Conservation (phyloP, 1,140 invertebrate species). For the Mizuhopecten yessoensis region DNA sequence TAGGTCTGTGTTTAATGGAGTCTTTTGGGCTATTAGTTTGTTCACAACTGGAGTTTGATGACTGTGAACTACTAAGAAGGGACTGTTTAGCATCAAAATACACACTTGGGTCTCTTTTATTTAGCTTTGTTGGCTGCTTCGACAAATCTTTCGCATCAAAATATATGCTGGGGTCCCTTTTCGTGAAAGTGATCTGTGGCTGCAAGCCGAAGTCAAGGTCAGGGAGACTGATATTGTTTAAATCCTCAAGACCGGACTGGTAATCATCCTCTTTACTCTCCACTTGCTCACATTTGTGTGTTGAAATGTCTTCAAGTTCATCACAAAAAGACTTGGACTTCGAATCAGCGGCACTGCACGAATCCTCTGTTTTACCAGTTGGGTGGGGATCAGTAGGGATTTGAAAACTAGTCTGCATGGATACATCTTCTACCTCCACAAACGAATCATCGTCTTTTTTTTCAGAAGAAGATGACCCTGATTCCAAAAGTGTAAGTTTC, state of each 20-base stretch:
- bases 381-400: not conserved
- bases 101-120: constrained; percentile 11
- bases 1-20: not conserved
- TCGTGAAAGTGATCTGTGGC: not conserved
- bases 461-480: not conserved
- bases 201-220: not conserved
- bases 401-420: constrained; percentile 41
- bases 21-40: not conserved
- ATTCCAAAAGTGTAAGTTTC: not conserved
- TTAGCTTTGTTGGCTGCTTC: not conserved
- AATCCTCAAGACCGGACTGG: not conserved
- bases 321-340: not conserved
- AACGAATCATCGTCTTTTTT: constrained; percentile 38
- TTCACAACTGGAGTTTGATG: not conserved
- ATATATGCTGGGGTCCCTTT: not conserved
- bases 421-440: constrained; percentile 54
- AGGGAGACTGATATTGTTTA: not conserved
- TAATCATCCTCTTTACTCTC: not conserved
- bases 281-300: not conserved
- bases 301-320: not conserved
- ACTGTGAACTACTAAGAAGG: not conserved
- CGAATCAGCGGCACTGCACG: not conserved
- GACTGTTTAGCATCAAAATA: constrained; percentile 18
- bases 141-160: not conserved
- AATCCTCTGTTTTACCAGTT: not conserved